These are phyloP conservation scores for Mizuhopecten yessoensis DNA, from an alignment of 1,140 invertebrate species.

Conservation along the genomic window DNA sequence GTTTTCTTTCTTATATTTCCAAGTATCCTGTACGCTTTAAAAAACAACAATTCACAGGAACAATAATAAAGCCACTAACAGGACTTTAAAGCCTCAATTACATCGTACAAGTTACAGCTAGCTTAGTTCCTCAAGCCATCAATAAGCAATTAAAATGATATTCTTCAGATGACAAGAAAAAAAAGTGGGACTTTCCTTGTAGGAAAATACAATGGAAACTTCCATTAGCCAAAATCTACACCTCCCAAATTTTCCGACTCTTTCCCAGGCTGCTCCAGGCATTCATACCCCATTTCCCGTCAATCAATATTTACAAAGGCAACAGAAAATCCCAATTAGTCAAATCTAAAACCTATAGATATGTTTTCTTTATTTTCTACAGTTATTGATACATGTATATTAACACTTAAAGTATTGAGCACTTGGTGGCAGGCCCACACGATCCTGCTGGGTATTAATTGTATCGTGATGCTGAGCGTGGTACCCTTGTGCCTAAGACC, in stretches of 20 bases:
- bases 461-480: neutral
- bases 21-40: neutral
- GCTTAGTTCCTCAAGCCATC: neutral
- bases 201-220: constrained; percentile 33
- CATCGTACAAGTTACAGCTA: neutral
- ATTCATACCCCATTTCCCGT: neutral
- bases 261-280: neutral
- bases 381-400: neutral
- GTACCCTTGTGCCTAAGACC: neutral
- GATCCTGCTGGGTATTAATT: neutral
- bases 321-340: neutral
- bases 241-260: constrained; percentile 15
- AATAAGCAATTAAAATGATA: neutral
- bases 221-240: constrained; percentile 23
- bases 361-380: constrained; percentile 15
- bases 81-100: neutral
- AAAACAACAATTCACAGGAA: neutral
- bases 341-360: neutral
- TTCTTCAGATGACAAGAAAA: neutral
- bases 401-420: neutral
- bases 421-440: neutral
- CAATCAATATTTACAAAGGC: neutral
- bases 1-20: constrained; percentile 2
- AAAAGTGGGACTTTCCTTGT: neutral
- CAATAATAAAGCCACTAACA: neutral